phyloP scores from a whole-genome alignment of 2,888 invertebrate genomes.

The Octodonta nipae region DNA sequence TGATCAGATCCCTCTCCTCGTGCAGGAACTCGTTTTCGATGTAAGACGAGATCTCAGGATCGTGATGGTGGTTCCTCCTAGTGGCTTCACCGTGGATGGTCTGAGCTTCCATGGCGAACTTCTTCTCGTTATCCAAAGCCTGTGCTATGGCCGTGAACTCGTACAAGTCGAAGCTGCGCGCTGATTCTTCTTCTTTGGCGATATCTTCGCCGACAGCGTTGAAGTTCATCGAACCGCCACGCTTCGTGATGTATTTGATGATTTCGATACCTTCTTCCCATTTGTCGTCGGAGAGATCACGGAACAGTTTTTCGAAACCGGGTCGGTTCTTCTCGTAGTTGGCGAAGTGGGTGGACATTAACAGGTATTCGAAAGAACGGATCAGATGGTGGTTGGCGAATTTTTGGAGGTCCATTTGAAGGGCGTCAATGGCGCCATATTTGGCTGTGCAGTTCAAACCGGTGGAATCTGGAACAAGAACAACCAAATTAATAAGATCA shows the following conservation, averaged over 20 bases:
- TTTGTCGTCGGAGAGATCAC: conserved; percentile 56
- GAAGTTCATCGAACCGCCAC: conserved; percentile 53
- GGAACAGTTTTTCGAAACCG: conserved; percentile 64
- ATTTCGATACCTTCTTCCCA: conserved; percentile 62
- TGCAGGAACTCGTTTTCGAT: conserved; percentile 65
- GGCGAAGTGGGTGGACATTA: conserved; percentile 62
- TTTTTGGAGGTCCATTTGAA: conserved; percentile 38
- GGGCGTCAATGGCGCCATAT: conserved; percentile 46
- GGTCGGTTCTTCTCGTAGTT: conserved; percentile 62
- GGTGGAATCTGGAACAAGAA: conserved; percentile 14
- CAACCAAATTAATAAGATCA: too few species aligned
- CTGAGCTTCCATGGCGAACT: conserved; percentile 52
- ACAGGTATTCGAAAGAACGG: conserved; percentile 61
- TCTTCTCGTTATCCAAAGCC: conserved; percentile 64
- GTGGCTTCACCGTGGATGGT: conserved; percentile 52
- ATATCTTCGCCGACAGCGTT: conserved; percentile 28
- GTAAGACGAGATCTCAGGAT: conserved; percentile 60
- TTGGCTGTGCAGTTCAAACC: conserved; percentile 47
- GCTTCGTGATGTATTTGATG: conserved; percentile 63
- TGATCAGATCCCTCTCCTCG: conserved; percentile 51
- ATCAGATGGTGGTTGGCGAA: conserved; percentile 54
- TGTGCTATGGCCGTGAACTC: conserved; percentile 61
- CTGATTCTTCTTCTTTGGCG: conserved; percentile 28
- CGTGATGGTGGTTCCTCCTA: conserved; percentile 44
- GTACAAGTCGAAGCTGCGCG: conserved; percentile 39